These are phyloP conservation scores for Lysandra coridon DNA, from an alignment of 2,888 invertebrate species.

Conservation along the genomic window DNA sequence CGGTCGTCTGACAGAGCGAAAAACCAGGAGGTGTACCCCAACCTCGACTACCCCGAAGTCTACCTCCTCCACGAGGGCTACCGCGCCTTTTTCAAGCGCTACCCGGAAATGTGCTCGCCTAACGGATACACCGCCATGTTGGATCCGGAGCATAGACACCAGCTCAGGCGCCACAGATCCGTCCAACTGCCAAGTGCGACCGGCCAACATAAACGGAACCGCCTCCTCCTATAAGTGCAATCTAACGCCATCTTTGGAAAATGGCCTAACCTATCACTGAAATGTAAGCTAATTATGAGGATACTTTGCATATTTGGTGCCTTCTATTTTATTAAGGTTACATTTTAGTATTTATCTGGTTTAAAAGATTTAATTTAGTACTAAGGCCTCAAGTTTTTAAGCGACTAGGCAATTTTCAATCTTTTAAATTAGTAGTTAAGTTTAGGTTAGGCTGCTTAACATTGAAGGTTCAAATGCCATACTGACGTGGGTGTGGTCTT, in stretches of 20 bases:
- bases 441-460: not conserved
- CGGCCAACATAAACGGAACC: constrained; percentile 40
- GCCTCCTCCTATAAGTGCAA: constrained; percentile 41
- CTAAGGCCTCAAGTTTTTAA: not conserved
- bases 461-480: constrained; percentile 27
- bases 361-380: constrained; percentile 7
- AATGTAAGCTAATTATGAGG: not conserved
- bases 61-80: constrained; percentile 92
- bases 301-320: not conserved
- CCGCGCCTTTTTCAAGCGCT: constrained; percentile 84
- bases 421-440: constrained; percentile 1
- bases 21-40: constrained; percentile 91
- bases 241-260: constrained; percentile 26
- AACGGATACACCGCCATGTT: constrained; percentile 90
- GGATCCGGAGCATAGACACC: constrained; percentile 87
- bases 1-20: constrained; percentile 90
- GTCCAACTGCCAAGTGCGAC: constrained; percentile 37
- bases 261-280: constrained; percentile 5
- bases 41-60: constrained; percentile 93
- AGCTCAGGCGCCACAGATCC: constrained; percentile 85
- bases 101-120: constrained; percentile 84
- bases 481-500: constrained; percentile 40
- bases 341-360: not conserved
- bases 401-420: not conserved
- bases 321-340: not conserved